These are phyloP conservation scores for Musca domestica DNA, from an alignment of 1,140 invertebrate species.

Conservation along the genomic window DNA sequence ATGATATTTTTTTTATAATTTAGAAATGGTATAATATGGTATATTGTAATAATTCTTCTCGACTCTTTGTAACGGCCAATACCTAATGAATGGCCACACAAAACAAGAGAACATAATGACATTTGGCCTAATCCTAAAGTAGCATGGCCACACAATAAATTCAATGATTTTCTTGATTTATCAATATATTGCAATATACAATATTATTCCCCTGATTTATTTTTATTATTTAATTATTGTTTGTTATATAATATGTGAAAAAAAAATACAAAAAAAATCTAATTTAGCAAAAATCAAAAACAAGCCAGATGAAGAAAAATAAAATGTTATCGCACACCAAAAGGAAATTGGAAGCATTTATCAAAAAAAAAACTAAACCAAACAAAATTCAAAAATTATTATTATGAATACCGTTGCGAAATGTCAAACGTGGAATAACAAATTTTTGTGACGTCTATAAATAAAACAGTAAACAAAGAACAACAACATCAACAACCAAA, in stretches of 20 bases:
- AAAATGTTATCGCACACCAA: neutral
- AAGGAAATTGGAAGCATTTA: conserved; percentile 13
- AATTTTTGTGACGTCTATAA: conserved; percentile 33
- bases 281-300: neutral
- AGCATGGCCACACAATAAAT: no score
- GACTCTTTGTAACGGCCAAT: no score
- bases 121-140: no score
- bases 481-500: neutral
- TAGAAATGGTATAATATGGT: no score
- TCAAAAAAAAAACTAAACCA: no score
- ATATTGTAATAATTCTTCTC: no score
- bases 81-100: no score
- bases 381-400: conserved; percentile 26
- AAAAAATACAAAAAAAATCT: conserved; percentile 12
- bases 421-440: conserved; percentile 23
- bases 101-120: no score
- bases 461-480: conserved; percentile 18
- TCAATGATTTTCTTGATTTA: neutral
- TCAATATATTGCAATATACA: neutral
- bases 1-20: no score
- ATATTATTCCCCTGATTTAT: neutral
- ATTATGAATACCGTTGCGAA: conserved; percentile 30
- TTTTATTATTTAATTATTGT: neutral
- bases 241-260: neutral
- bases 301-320: neutral